These are phyloP conservation scores for Phylloscopus trochiloides DNA, from an alignment of 2,113 vertebrate species.

Conservation along the genomic window DNA sequence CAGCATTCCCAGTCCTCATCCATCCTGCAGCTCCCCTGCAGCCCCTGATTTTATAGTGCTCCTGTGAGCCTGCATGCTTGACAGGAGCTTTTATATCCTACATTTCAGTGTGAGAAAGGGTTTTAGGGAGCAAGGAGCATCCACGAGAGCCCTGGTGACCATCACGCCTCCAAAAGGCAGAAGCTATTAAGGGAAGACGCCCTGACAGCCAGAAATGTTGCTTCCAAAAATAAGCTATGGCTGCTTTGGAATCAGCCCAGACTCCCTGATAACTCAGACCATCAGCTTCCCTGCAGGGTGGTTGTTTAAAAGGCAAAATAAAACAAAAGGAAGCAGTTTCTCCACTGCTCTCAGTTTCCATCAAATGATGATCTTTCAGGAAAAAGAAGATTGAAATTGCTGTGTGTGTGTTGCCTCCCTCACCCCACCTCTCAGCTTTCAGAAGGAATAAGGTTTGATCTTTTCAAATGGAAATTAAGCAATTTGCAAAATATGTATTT, in stretches of 20 bases:
- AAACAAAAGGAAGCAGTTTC: background rate
- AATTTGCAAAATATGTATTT: constrained; percentile 79
- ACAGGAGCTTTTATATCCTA: background rate
- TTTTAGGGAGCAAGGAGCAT: background rate
- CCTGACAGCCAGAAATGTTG: background rate
- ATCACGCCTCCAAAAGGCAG: background rate
- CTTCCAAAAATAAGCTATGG: background rate
- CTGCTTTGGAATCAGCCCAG: background rate
- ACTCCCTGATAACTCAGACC: background rate
- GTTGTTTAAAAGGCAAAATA: background rate
- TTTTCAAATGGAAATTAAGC: constrained; percentile 81
- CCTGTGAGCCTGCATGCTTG: background rate
- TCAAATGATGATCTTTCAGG: constrained; percentile 32
- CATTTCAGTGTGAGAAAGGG: background rate
- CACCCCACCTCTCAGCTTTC: constrained; percentile 52
- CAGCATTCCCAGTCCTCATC: background rate
- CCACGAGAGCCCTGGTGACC: background rate
- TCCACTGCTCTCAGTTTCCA: constrained; percentile 45
- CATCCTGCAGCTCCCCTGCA: background rate
- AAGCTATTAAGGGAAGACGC: background rate
- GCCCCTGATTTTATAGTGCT: background rate
- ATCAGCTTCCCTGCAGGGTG: background rate
- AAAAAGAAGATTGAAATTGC: constrained; percentile 13
- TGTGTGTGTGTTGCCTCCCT: background rate
- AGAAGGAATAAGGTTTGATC: constrained; percentile 69